Base-by-base conservation (phyloP, 2,113 vertebrate genomes). In the Phylloscopus trochiloides region DNA sequence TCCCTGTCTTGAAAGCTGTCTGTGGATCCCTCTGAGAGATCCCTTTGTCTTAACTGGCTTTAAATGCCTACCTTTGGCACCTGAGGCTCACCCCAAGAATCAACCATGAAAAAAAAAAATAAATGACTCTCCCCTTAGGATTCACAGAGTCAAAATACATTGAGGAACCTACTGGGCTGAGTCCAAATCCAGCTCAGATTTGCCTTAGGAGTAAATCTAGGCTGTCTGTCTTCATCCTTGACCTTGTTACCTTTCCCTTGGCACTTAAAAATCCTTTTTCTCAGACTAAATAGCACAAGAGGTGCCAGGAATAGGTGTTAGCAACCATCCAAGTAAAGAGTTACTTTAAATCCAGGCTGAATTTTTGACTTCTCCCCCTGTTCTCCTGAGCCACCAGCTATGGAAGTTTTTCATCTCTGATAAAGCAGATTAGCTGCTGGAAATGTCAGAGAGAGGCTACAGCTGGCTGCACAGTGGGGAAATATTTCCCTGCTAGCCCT, bases 381-480 rank as follows among this genome's bases (percentile, higher is more conserved):
- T 34, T 88, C 94, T 96, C 86, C 66, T 42, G 81, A 94, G 73
- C 77, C 62, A 94, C 71, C 38, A 92, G n/a, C 83, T 80, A 91
- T 57, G 89, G 43, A 90, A 90, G 58, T 84, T 87, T 86, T 82
- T 90, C 89, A 79, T 93, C 80, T 88, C 88, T 62, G 63, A 93
- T 96, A 89, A 93, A 97, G 91, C 85, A 92, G 95, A 93, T 95
- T 93, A 81, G 93, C 81, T 68, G 55, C 95, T 88, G 67, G 65
- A 79, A 90, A 76, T 95, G 94, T 92, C 96, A 95, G 67, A 65
- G 82, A 92, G 88, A 95, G 50, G 65, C 81, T 84, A 81, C 97
- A 98, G 96, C 97, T 96, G 97, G 97, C 70, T 93, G 95, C 96
- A 93, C 94, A 58, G 95, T 90, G 90, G 94, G 92, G 94, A 96